phyloP scores from a whole-genome alignment of 1,140 invertebrate species.

The Pogonomyrmex barbatus region DNA sequence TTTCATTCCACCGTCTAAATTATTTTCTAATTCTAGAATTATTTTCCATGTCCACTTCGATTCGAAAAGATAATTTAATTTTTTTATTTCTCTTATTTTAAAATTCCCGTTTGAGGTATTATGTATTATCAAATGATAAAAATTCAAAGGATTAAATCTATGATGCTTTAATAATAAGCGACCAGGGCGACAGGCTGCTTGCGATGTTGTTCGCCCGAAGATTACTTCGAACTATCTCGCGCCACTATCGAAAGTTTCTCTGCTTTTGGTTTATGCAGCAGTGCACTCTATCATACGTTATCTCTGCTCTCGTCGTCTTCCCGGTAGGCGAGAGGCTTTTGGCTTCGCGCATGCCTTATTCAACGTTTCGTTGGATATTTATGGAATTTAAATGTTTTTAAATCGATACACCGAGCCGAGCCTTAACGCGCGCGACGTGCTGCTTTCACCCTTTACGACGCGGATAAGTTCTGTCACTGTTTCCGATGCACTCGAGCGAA shows the following conservation, averaged over 20 bases:
- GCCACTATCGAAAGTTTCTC: constrained; percentile 71
- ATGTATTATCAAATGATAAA: background rate
- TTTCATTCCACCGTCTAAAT: background rate
- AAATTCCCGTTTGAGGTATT: constrained; percentile 7
- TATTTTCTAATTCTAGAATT: background rate
- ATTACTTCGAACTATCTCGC: constrained; percentile 67
- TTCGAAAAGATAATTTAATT: background rate
- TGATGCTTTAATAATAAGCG: constrained; percentile 42
- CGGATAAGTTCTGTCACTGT: constrained; percentile 23
- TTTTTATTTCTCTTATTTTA: background rate
- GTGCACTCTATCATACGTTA: constrained; percentile 71
- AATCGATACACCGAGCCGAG: constrained; percentile 74
- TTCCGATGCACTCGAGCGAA: background rate
- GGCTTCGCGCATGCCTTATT: constrained; percentile 76
- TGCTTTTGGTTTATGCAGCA: constrained; percentile 75
- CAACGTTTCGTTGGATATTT: constrained; percentile 78
- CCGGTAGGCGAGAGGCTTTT: constrained; percentile 51
- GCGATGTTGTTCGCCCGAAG: constrained; percentile 53
- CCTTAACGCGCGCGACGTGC: constrained; percentile 65
- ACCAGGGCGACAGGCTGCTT: constrained; percentile 22
- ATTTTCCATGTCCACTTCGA: background rate
- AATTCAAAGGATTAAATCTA: constrained; percentile 29
- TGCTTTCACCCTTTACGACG: constrained; percentile 63
- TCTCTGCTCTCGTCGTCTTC: constrained; percentile 69
- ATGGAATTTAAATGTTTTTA: constrained; percentile 80